Evolutionary conservation across 2,113 vertebrate genomes (phyloP).

Genomic region (Alaudala cheleensis): DNA sequence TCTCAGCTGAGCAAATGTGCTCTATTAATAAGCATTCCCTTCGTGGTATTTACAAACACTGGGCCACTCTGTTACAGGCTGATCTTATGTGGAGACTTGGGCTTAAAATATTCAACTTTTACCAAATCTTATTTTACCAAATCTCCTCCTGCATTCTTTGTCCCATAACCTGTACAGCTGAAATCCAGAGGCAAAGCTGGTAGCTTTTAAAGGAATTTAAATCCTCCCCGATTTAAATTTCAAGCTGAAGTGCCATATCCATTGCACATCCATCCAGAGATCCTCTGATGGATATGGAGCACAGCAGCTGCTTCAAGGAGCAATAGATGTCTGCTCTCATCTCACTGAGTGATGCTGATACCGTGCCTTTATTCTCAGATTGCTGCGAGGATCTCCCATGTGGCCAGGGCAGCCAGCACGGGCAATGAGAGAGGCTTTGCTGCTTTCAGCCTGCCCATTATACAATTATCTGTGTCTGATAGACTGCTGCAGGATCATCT

Average conservation of each 20-base stretch:
- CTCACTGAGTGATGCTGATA: background rate
- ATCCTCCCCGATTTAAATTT: too few species aligned
- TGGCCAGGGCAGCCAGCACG: background rate
- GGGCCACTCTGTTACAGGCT: background rate
- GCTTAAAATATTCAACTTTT: background rate
- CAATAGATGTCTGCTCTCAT: background rate
- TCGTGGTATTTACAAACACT: background rate
- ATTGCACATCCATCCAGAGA: background rate
- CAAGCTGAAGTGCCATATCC: background rate
- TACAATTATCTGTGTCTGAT: background rate
- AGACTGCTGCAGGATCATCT: background rate
- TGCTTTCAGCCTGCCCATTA: background rate
- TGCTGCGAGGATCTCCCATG: background rate
- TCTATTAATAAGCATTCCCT: background rate
- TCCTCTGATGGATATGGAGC: background rate
- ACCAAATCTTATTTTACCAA: background rate
- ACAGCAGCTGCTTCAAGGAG: background rate
- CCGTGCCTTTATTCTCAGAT: conserved; percentile 13
- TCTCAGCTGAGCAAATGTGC: background rate
- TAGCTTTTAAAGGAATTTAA: too few species aligned
- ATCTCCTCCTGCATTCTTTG: background rate
- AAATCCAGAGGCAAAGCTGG: background rate
- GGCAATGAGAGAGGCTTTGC: background rate
- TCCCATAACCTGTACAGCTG: background rate
- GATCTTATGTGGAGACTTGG: background rate